Conservation (phyloP, 2,888 invertebrate species). For the Drosophila fulvimacula region DNA sequence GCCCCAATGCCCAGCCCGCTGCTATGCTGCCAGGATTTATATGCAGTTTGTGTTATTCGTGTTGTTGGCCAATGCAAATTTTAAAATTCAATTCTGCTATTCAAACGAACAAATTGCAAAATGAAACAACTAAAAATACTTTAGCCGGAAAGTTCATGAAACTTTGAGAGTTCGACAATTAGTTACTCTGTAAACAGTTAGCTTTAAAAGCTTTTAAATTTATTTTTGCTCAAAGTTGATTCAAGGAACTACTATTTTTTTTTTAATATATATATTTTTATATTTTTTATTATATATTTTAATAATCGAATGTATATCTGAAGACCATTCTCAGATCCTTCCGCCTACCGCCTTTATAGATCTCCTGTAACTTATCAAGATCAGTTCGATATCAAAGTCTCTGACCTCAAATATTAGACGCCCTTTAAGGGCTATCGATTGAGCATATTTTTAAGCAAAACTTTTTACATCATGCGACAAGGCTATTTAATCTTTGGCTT, state of each 20-base stretch:
- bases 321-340: no score
- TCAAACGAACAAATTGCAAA: constrained; percentile 57
- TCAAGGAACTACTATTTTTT: no score
- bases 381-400: no score
- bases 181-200: constrained; percentile 6
- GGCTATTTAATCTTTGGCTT: constrained; percentile 2
- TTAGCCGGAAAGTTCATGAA: constrained; percentile 9
- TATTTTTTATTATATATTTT: no score
- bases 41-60: constrained; percentile 46
- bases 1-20: neutral
- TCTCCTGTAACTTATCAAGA: no score
- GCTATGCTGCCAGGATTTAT: constrained; percentile 59
- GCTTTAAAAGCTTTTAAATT: neutral
- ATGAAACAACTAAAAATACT: constrained; percentile 26
- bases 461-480: neutral
- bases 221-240: no score
- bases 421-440: no score
- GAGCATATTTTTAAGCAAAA: neutral
- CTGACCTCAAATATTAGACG: no score
- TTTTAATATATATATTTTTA: no score
- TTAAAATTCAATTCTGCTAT: constrained; percentile 70
- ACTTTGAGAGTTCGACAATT: constrained; percentile 1
- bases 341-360: no score
- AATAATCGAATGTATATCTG: no score
- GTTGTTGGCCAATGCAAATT: constrained; percentile 70